phyloP scores from a whole-genome alignment of 2,797 vertebrate genomes.

The Atherinosoma microstoma region DNA sequence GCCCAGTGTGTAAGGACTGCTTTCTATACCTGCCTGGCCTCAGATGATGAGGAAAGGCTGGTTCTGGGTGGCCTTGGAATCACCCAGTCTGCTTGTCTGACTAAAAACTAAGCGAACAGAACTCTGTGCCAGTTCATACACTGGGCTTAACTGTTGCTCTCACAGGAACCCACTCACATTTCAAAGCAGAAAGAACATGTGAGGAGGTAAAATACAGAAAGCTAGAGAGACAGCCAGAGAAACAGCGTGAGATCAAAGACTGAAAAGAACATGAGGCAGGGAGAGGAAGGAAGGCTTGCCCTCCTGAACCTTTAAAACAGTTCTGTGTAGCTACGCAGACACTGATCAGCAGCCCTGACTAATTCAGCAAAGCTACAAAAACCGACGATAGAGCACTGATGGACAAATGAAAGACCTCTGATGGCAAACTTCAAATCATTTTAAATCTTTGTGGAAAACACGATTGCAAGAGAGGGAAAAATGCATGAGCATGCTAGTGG shows the following conservation, averaged over 20 bases:
- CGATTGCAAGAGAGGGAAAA: background rate
- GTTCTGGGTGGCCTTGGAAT: slow-evolving; percentile 78
- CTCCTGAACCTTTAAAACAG: slow-evolving; percentile 30
- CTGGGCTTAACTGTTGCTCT: slow-evolving; percentile 60
- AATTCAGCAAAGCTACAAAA: slow-evolving; percentile 23
- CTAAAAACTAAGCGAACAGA: slow-evolving; percentile 58
- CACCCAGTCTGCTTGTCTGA: slow-evolving; percentile 56
- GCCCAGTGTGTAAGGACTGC: slow-evolving; percentile 22
- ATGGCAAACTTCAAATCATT: background rate
- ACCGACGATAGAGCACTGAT: background rate
- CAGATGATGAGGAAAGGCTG: slow-evolving; percentile 43
- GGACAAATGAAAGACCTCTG: background rate
- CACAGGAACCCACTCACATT: slow-evolving; percentile 70
- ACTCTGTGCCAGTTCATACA: slow-evolving; percentile 70
- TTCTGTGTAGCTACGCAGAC: slow-evolving; percentile 14
- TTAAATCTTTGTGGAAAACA: background rate
- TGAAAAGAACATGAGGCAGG: slow-evolving; percentile 43
- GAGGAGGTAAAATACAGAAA: slow-evolving; percentile 30
- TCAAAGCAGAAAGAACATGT: slow-evolving; percentile 45
- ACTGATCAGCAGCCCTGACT: slow-evolving; percentile 16
- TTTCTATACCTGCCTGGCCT: slow-evolving; percentile 67
- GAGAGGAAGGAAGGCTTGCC: slow-evolving; percentile 24
- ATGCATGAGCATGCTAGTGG: background rate
- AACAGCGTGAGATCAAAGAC: slow-evolving; percentile 53
- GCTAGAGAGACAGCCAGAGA: slow-evolving; percentile 26